Evolutionary conservation across 2,888 invertebrate genomes (phyloP), one percentile per base, ranked within the genome.

Genomic region (Drosophila borealis): DNA sequence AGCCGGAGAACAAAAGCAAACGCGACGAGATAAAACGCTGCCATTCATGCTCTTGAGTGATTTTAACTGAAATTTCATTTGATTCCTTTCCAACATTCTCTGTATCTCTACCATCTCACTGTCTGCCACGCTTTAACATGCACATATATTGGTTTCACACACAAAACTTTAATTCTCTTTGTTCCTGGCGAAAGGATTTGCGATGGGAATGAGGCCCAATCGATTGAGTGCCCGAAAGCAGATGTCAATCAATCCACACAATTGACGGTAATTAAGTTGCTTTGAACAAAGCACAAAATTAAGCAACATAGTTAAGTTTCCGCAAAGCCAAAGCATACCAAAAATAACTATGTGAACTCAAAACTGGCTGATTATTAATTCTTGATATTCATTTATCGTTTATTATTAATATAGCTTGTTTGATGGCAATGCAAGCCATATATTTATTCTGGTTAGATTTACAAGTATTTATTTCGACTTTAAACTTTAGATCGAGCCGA

Each of bases 1-100:
- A 74, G 73, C 70, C 68, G 17, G 50, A 53, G 61, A 78, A 70
- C 80, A 86, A 76, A 66, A 56, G 53, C 87, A 70, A 63, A 70
- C 57, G 51, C 59, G 77, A 25, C 70, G 55, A 88, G 82, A 83
- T 88, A 88, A 88, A 88, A 74, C 70, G 76, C 60, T 63, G 77
- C 77, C 70, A 81, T 83, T 83, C 85, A 83, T 88, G 70, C 86
- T 83, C 77, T 85, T 83, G 88, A 88, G 70, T 83, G 82, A 88
- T 83, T 83, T 88, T 88, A 81, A 85, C 82, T 74, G 85, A 77
- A 29, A 82, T 77, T 85, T 88, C 66, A 77, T 85, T 88, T 53
- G 65, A 45, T 74, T 77, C 59, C 39, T 62, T 67, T 57, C 17
- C 45, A 55, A 17, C 42, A 37, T 39, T 44, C 48, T 13, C 49